Conservation (phyloP, 2,888 invertebrate genomes). For the Pristionchus exspectatus region DNA sequence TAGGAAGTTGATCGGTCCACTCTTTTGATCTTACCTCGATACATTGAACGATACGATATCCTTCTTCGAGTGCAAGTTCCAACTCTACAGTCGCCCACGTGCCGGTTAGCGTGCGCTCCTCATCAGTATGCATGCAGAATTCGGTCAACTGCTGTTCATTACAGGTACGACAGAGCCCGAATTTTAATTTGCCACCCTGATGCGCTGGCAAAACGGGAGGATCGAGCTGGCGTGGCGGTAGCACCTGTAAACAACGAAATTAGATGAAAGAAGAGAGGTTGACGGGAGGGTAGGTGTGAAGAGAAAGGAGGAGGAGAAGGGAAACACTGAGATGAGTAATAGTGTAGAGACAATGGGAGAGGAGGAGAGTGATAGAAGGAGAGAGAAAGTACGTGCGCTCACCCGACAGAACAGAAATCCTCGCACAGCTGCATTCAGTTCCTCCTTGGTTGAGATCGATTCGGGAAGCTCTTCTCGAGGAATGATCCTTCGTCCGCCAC, state of each 20-base stretch:
- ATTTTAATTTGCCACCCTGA: neutral
- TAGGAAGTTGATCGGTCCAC: neutral
- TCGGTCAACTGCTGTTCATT: neutral
- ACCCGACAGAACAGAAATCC: constrained; percentile 27
- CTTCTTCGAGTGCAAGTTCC: constrained; percentile 41
- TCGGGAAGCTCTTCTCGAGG: neutral
- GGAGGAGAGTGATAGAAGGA: too few relatives aligned
- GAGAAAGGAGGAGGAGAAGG: too few relatives aligned
- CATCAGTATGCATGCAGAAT: constrained; percentile 33
- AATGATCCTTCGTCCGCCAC: neutral
- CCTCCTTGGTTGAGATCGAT: neutral
- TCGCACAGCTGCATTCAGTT: neutral
- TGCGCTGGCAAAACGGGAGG: neutral
- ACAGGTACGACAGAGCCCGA: neutral
- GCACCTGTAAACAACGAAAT: neutral
- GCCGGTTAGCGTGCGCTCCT: neutral
- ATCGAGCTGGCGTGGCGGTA: neutral
- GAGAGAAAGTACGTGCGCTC: neutral
- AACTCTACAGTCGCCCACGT: constrained; percentile 42
- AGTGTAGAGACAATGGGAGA: neutral
- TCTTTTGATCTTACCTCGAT: constrained; percentile 12
- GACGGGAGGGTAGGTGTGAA: too few relatives aligned
- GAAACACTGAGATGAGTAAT: too few relatives aligned
- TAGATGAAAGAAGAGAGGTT: neutral
- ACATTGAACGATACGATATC: constrained; percentile 42